Evolutionary conservation across 1,140 invertebrate species (phyloP).

Genomic region (Heterodera schachtii): DNA sequence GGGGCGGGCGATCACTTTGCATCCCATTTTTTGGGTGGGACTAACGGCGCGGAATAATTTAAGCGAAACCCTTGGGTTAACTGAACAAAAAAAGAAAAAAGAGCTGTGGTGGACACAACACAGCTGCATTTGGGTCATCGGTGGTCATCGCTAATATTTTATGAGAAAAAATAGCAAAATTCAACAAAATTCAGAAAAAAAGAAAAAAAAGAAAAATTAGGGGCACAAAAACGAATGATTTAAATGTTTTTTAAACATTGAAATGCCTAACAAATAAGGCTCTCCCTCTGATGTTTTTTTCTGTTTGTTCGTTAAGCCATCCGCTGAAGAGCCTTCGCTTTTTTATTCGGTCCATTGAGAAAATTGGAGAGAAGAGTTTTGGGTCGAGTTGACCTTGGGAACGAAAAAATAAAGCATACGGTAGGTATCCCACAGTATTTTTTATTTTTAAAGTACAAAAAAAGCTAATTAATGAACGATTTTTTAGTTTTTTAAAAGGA

Average conservation of each 20-base stretch:
- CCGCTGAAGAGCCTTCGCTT: too few species aligned
- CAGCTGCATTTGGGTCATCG: neutral
- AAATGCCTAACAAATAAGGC: too few species aligned
- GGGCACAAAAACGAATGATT: neutral
- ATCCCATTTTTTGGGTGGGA: neutral
- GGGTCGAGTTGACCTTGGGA: neutral
- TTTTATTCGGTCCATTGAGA: too few species aligned
- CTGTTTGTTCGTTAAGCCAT: too few species aligned
- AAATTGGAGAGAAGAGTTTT: neutral
- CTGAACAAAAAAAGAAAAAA: neutral
- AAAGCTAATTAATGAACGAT: too few species aligned
- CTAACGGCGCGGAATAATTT: neutral
- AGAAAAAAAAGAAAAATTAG: neutral
- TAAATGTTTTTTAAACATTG: neutral
- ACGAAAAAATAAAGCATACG: neutral
- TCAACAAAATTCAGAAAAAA: neutral
- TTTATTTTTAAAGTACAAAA: too few species aligned
- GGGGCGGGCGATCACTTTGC: neutral
- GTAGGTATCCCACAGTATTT: too few species aligned
- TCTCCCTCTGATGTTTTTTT: too few species aligned
- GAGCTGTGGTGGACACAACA: neutral
- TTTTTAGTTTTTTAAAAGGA: too few species aligned
- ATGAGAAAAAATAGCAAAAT: neutral
- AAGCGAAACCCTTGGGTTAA: neutral
- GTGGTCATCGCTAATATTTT: neutral